phyloP scores from a whole-genome alignment of 2,113 vertebrate genomes.

The Saimiri boliviensis region DNA sequence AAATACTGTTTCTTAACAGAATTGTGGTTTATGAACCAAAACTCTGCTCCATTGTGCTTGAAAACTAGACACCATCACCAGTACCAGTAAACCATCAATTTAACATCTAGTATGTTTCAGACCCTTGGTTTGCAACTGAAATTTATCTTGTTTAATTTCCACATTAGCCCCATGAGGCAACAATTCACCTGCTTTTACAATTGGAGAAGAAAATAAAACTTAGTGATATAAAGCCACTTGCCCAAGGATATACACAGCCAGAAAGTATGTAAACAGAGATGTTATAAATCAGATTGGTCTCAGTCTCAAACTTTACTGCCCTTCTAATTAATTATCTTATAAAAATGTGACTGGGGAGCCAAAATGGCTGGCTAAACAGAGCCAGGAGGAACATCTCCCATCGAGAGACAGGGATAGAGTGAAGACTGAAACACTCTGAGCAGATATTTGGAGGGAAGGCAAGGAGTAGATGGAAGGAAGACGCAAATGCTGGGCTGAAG shows the following conservation, averaged over 20 bases:
- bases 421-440: too few relatives aligned
- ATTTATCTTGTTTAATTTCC: neutral
- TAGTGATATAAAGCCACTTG: neutral
- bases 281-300: neutral
- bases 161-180: neutral
- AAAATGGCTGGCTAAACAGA: too few relatives aligned
- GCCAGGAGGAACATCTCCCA: too few relatives aligned
- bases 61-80: neutral
- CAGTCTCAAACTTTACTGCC: neutral
- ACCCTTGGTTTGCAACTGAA: neutral
- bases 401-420: too few relatives aligned
- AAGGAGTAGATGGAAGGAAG: too few relatives aligned
- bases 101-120: neutral
- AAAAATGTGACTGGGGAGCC: neutral
- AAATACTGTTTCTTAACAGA: neutral
- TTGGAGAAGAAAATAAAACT: neutral
- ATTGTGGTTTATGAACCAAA: neutral
- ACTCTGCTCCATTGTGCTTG: neutral
- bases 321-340: neutral
- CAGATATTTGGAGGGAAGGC: too few relatives aligned
- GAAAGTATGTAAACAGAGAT: neutral
- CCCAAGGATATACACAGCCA: neutral
- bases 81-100: neutral
- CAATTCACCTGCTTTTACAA: neutral
- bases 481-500: too few relatives aligned